Evolutionary conservation across 2,797 vertebrate species (phyloP).

Genomic region (Poeciliopsis turneri): DNA sequence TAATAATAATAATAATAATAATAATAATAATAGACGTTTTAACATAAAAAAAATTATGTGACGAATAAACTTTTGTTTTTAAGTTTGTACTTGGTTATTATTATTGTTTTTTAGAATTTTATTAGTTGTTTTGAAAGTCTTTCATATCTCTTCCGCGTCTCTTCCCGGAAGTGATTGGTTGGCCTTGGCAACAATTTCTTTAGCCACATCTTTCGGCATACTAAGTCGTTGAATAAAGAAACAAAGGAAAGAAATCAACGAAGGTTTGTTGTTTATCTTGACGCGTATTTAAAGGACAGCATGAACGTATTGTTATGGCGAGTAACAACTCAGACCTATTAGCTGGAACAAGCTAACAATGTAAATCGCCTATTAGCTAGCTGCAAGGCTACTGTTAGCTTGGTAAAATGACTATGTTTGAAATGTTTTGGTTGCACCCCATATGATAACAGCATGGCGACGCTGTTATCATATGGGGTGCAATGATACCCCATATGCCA

Average conservation of each 20-base stretch:
- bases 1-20: too few relatives aligned
- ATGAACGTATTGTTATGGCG: not conserved
- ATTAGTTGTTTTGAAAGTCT: not conserved
- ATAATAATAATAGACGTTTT: not conserved
- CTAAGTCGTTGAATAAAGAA: slow-evolving; percentile 59
- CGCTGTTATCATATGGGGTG: not conserved
- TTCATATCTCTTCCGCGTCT: slow-evolving; percentile 68
- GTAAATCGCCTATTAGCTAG: slow-evolving; percentile 43
- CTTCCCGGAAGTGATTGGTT: slow-evolving; percentile 82
- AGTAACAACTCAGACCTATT: slow-evolving; percentile 13
- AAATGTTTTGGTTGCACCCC: slow-evolving; percentile 22
- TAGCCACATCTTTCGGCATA: slow-evolving; percentile 67
- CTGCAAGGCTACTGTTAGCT: slow-evolving; percentile 51
- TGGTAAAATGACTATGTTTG: slow-evolving; percentile 51
- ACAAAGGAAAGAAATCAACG: slow-evolving; percentile 48
- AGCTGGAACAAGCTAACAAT: slow-evolving; percentile 62
- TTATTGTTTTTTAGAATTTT: not conserved
- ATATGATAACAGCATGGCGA: not conserved
- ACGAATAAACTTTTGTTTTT: not conserved
- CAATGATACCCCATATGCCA: too few relatives aligned
- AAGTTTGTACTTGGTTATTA: not conserved
- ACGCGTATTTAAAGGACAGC: not conserved
- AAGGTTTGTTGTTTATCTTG: slow-evolving; percentile 66
- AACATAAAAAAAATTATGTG: not conserved
- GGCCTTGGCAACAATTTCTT: slow-evolving; percentile 80